A percentile compares a stretch with the other conserved stretches of the same genome.
These are phyloP conservation scores for Parnassius orleans DNA, from an alignment of 2,888 invertebrate species.

Conservation along the genomic window DNA sequence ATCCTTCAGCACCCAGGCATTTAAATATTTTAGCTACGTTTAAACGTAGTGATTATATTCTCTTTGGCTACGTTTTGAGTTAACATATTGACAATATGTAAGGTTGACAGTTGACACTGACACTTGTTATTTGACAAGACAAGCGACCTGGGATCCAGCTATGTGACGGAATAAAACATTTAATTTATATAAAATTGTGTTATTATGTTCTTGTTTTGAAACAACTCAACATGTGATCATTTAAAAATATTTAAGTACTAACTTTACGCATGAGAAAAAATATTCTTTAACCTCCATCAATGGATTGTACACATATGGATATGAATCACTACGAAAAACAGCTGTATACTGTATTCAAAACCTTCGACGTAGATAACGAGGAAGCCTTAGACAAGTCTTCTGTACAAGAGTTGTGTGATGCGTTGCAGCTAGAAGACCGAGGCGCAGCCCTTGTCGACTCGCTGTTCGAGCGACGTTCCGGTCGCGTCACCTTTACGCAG, in stretches of 20 bases:
- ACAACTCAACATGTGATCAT: slow-evolving; percentile 34
- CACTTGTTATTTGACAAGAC: slow-evolving; percentile 2
- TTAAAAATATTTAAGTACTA: slow-evolving; percentile 25
- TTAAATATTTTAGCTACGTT: no score
- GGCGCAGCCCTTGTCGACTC: slow-evolving; percentile 82
- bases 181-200: slow-evolving; percentile 12
- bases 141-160: slow-evolving; percentile 1
- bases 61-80: no score
- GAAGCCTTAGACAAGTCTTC: slow-evolving; percentile 85
- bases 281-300: slow-evolving; percentile 30
- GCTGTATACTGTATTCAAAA: slow-evolving; percentile 89
- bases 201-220: slow-evolving; percentile 26
- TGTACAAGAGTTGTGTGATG: slow-evolving; percentile 85
- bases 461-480: slow-evolving; percentile 76
- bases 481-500: slow-evolving; percentile 83
- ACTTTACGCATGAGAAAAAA: not conserved
- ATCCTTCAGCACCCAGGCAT: no score
- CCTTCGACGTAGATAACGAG: slow-evolving; percentile 86
- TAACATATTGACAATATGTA: not conserved
- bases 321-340: slow-evolving; percentile 91
- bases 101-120: slow-evolving; percentile 7
- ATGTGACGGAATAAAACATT: slow-evolving; percentile 11
- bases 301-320: slow-evolving; percentile 73
- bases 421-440: slow-evolving; percentile 88
- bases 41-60: no score